Evolutionary conservation across 2,797 vertebrate species (phyloP).

Genomic region (Acropternis orthonyx): DNA sequence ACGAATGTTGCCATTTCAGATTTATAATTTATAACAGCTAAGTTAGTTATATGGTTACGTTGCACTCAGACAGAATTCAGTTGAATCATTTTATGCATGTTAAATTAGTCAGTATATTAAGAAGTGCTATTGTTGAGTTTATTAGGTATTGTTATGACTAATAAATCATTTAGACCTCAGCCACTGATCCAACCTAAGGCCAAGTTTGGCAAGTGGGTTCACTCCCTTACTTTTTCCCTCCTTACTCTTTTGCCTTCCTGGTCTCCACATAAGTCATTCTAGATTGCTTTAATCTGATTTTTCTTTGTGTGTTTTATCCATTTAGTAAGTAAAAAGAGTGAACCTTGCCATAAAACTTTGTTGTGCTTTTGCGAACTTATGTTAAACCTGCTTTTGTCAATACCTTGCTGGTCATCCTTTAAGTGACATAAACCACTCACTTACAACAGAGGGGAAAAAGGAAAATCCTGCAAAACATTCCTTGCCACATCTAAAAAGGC

Average conservation of each 20-base stretch:
- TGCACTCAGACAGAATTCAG: rapidly evolving
- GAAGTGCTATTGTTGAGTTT: background rate
- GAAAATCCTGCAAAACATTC: background rate
- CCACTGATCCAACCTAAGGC: background rate
- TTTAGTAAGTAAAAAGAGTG: background rate
- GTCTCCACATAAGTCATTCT: background rate
- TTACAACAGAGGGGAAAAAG: background rate
- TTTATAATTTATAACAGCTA: too few relatives aligned
- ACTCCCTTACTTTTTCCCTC: background rate
- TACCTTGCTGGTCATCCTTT: background rate
- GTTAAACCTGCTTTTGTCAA: background rate
- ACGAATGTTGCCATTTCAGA: background rate
- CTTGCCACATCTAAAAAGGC: background rate
- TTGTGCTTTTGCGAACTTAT: background rate
- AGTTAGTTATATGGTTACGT: background rate
- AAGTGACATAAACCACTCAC: background rate
- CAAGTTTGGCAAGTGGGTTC: background rate
- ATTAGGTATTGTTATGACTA: background rate
- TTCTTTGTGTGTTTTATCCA: background rate
- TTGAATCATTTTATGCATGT: rapidly evolving
- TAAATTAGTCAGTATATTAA: background rate
- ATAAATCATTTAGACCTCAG: background rate
- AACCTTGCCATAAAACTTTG: background rate
- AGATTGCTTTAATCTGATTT: background rate
- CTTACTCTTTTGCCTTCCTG: background rate